Evolutionary conservation across 2,888 invertebrate species (phyloP), one percentile per base, ranked within the genome.

Genomic region (Dendrolimus houi): DNA sequence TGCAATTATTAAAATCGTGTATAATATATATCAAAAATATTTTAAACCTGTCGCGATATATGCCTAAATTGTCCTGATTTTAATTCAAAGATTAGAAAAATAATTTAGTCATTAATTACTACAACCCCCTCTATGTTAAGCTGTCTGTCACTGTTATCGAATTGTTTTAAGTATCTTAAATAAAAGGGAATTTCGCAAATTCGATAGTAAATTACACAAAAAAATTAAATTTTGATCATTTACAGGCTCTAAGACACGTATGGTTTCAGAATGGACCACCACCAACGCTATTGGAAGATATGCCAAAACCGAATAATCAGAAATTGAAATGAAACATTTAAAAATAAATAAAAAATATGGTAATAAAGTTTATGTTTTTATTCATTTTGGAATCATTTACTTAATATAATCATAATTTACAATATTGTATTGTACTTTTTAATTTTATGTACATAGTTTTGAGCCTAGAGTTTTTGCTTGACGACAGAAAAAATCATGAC

Each of bases 191-290:
- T 29, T 29, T 29, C 6, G 29, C 29, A 29, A 29, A 29, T 14
- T 14, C 14, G 3, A 29, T 29, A 29, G 29, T 29, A 29, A 29
- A 3, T 29, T 29, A 29, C 6, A 29, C 29, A 29, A 29, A 29
- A n/a, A 2, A 0, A 2, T 29, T 3, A 6, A 29, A 29, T 29
- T 29, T 29, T 29, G 29, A 29, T 29, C 29, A 29, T 62, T 90
- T 91, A 53, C 85, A 96, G 96, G 96, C 96, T 8, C 76, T 96
- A 52, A 84, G 91, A 55, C 95, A 96, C 77, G 84, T 85, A 13
- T 97, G 95, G 90, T 96, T 97, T 79, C 92, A 91, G 71, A 92
- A 91, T 1, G 89, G 91, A 60, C 96, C 96, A 0, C 82, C 92
- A 41, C 94, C 95, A 7, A 93, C 94, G 41, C 71, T 91, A 8